These are phyloP conservation scores for Nysson spinosus DNA, from an alignment of 2,888 invertebrate genomes.

Conservation along the genomic window DNA sequence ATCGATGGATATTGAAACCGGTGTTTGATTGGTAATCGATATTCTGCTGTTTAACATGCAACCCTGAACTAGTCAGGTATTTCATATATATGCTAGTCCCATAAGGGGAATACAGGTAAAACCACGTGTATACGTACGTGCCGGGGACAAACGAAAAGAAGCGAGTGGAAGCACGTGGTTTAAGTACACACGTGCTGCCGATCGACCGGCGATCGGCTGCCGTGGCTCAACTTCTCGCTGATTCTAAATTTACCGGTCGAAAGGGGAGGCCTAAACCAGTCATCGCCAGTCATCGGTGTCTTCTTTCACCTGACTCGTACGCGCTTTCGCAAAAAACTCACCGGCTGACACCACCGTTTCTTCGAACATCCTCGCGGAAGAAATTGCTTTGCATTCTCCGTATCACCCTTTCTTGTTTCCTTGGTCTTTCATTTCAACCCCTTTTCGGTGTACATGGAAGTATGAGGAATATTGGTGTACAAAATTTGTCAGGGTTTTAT, in stretches of 20 bases:
- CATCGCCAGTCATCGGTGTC: constrained; percentile 23
- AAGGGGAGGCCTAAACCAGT: constrained; percentile 13
- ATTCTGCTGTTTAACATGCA: constrained; percentile 38
- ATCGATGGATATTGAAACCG: constrained; percentile 7
- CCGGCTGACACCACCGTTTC: too few species aligned
- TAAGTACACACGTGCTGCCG: constrained; percentile 34
- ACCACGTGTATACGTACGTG: not conserved
- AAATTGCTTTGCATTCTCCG: too few species aligned
- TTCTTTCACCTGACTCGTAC: constrained; percentile 37
- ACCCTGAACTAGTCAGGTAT: constrained; percentile 46
- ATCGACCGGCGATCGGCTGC: too few species aligned
- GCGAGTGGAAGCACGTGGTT: constrained; percentile 39
- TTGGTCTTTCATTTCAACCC: too few species aligned
- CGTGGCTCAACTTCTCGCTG: constrained; percentile 28
- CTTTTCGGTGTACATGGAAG: too few species aligned
- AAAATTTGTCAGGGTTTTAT: too few species aligned
- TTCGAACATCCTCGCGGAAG: not conserved
- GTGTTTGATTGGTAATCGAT: constrained; percentile 4
- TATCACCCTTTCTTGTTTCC: too few species aligned
- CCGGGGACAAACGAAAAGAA: not conserved
- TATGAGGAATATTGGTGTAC: too few species aligned
- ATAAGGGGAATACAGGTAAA: constrained; percentile 5
- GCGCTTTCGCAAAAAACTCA: constrained; percentile 12
- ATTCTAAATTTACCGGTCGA: constrained; percentile 29
- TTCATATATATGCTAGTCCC: constrained; percentile 24